Evolutionary conservation across 2,888 invertebrate genomes (phyloP).

Genomic region (Cerastis rubricosa): DNA sequence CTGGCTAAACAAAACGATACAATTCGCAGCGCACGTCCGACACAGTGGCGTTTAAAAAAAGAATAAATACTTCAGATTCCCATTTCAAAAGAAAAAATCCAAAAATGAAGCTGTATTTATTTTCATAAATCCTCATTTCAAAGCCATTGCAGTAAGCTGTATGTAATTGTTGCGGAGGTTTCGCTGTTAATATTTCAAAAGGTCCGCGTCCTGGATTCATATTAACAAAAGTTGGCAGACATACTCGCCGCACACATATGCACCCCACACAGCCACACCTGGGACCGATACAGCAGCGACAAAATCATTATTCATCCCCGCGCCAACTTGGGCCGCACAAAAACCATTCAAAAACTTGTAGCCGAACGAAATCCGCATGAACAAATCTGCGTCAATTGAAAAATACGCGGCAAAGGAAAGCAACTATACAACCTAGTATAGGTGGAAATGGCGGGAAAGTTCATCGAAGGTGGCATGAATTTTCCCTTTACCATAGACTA

Average conservation of each 20-base stretch:
- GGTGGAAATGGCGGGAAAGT: constrained; percentile 78
- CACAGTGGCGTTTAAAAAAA: background rate
- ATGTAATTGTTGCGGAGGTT: constrained; percentile 43
- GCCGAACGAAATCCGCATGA: constrained; percentile 66
- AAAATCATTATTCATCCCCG: constrained; percentile 74
- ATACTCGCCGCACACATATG: constrained; percentile 54
- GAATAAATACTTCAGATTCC: background rate
- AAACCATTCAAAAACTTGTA: constrained; percentile 68
- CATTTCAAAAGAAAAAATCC: background rate
- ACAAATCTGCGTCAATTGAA: constrained; percentile 67
- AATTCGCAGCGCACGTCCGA: background rate
- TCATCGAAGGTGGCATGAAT: constrained; percentile 70
- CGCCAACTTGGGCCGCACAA: constrained; percentile 61
- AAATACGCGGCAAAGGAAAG: constrained; percentile 60
- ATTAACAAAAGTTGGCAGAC: constrained; percentile 60
- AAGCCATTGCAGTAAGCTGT: constrained; percentile 35
- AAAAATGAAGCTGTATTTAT: constrained; percentile 7
- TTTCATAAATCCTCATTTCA: constrained; percentile 26
- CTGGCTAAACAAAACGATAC: background rate
- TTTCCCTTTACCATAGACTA: constrained; percentile 72
- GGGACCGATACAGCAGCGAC: constrained; percentile 68
- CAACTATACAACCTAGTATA: constrained; percentile 42
- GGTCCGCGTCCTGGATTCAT: constrained; percentile 47
- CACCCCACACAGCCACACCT: constrained; percentile 68
- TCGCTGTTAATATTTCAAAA: constrained; percentile 54